These are phyloP conservation scores for Nettapus auritus DNA, from an alignment of 2,113 vertebrate species.

Conservation along the genomic window DNA sequence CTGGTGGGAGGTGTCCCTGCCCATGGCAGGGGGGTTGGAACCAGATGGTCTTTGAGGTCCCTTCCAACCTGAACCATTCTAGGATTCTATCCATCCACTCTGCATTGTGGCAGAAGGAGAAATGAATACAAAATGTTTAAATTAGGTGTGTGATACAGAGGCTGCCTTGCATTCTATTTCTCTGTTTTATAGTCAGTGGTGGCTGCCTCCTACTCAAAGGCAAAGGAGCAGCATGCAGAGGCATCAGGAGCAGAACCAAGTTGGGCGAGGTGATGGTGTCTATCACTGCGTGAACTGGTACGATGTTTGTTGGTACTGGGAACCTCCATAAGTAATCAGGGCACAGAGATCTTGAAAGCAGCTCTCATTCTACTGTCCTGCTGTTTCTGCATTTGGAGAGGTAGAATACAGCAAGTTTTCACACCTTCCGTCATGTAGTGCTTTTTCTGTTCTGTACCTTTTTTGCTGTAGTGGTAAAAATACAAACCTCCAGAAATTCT, in stretches of 20 bases:
- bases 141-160: background rate
- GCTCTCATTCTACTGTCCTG: background rate
- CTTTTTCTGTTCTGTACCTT: background rate
- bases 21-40: no score
- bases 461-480: background rate
- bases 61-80: no score
- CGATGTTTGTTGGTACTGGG: background rate
- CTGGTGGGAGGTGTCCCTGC: no score
- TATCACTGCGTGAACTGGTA: background rate
- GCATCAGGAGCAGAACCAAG: background rate
- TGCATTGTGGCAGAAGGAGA: background rate
- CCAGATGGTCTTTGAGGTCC: no score
- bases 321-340: background rate
- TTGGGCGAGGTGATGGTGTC: background rate
- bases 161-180: background rate
- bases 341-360: background rate
- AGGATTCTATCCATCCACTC: background rate
- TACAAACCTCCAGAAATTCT: background rate
- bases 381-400: background rate
- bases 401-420: background rate
- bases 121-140: background rate
- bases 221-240: background rate
- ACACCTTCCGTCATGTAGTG: accelerated
- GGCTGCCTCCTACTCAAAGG: background rate
- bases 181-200: background rate